A percentile compares a stretch with the other conserved stretches of the same genome.
Evolutionary conservation across 2,113 vertebrate genomes (phyloP).

Genomic region (Accipiter cooperii): DNA sequence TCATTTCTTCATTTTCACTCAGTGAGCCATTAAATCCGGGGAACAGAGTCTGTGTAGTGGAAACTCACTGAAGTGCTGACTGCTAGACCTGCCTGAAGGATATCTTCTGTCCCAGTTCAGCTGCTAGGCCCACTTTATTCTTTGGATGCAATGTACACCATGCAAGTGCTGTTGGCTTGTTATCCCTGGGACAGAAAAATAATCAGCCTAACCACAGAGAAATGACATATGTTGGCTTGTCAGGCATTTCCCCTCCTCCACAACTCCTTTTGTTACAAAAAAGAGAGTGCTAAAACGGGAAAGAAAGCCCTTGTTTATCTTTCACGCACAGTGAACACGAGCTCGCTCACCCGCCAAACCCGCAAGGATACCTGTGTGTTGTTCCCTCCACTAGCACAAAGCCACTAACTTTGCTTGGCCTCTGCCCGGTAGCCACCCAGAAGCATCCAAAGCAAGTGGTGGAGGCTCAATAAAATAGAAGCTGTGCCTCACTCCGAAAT

Average conservation of each 20-base stretch:
- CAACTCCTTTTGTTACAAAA: neutral
- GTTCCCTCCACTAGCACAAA: neutral
- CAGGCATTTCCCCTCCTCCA: neutral
- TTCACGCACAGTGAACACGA: neutral
- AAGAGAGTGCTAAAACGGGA: neutral
- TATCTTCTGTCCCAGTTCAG: neutral
- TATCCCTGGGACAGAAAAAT: neutral
- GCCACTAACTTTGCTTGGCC: neutral
- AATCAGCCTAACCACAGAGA: neutral
- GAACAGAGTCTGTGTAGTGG: neutral
- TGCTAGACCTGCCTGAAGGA: neutral
- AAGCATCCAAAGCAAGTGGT: neutral
- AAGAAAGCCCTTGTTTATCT: neutral
- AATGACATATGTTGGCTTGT: neutral
- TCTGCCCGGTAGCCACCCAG: neutral
- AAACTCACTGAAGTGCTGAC: neutral
- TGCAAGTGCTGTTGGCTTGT: neutral
- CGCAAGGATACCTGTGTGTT: rapidly evolving
- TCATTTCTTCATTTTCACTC: neutral
- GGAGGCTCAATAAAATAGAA: neutral
- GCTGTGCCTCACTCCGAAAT: neutral
- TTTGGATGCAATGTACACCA: neutral
- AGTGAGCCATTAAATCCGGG: neutral
- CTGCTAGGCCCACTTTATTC: neutral
- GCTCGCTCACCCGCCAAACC: neutral